Conservation (phyloP, 2,113 vertebrate species). For the Brienomyrus brachyistius region DNA sequence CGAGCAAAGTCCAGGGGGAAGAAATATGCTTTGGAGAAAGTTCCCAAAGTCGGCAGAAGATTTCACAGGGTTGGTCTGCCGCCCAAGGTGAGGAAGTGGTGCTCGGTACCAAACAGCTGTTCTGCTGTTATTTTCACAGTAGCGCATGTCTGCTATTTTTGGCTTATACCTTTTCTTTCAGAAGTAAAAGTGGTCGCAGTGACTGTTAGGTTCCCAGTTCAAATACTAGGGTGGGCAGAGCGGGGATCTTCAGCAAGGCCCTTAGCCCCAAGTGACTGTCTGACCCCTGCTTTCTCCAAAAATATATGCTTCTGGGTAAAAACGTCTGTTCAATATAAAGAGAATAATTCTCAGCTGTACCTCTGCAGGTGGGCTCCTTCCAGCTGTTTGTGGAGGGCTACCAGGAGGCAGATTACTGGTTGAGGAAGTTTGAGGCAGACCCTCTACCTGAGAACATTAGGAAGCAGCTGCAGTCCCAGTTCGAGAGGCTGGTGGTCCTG, state of each 20-base stretch:
- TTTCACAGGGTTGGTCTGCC: constrained; percentile 94
- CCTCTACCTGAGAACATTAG: constrained; percentile 92
- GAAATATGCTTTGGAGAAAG: constrained; percentile 93
- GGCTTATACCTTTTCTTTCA: not conserved
- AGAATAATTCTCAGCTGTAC: not conserved
- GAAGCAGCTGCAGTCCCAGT: constrained; percentile 92
- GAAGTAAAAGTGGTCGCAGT: not conserved
- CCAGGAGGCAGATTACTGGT: constrained; percentile 91
- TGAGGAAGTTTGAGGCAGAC: constrained; percentile 91
- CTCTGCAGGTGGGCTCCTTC: constrained; percentile 85
- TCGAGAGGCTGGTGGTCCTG: constrained; percentile 87
- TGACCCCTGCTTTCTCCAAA: not conserved
- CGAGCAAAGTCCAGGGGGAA: constrained; percentile 94
- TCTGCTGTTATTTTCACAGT: not conserved
- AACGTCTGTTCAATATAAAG: not conserved
- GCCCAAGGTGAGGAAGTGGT: constrained; percentile 75
- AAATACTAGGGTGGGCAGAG: not conserved
- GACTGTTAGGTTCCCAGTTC: not conserved
- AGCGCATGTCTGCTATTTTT: not conserved
- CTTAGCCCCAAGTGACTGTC: not conserved
- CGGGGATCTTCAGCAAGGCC: not conserved
- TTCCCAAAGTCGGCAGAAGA: constrained; percentile 88
- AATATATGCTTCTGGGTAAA: not conserved
- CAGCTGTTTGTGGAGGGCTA: constrained; percentile 94
- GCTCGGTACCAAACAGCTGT: not conserved